Evolutionary conservation across 1,140 invertebrate species (phyloP).

Genomic region (Aphaenogaster rudis): DNA sequence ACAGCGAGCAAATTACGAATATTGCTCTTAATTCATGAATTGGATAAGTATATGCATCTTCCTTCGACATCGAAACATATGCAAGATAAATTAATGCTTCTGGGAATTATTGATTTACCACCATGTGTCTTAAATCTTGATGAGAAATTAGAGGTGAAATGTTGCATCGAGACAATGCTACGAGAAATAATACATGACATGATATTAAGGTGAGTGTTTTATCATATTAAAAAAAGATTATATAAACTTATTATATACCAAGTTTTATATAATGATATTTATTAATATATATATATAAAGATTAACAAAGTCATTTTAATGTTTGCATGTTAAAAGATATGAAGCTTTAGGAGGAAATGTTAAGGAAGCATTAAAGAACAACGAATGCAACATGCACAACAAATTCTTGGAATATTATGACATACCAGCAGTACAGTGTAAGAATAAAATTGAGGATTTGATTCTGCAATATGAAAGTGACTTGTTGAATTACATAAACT

Average conservation of each 20-base stretch:
- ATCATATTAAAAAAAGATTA: constrained; percentile 26
- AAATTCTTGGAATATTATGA: constrained; percentile 69
- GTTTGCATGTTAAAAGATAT: constrained; percentile 74
- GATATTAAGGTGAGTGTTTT: constrained; percentile 70
- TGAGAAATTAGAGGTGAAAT: constrained; percentile 76
- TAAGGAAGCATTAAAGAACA: constrained; percentile 73
- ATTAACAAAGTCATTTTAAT: constrained; percentile 15
- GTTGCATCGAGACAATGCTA: constrained; percentile 72
- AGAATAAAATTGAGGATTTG: constrained; percentile 79
- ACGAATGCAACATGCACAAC: constrained; percentile 64
- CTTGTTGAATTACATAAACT: constrained; percentile 64
- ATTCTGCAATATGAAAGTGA: constrained; percentile 75
- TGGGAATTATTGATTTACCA: constrained; percentile 79
- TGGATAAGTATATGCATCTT: constrained; percentile 77
- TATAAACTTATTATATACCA: neutral
- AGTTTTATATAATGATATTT: constrained; percentile 34
- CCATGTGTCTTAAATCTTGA: constrained; percentile 70
- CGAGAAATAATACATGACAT: constrained; percentile 73
- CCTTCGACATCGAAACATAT: constrained; percentile 65
- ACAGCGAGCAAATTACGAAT: constrained; percentile 70
- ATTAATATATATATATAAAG: neutral
- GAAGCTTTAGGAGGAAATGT: constrained; percentile 74
- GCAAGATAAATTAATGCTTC: constrained; percentile 70
- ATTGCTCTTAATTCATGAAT: constrained; percentile 70
- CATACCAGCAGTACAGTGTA: constrained; percentile 76